Evolutionary conservation across 2,113 vertebrate genomes (phyloP).

Genomic region (Atrichornis clamosus): DNA sequence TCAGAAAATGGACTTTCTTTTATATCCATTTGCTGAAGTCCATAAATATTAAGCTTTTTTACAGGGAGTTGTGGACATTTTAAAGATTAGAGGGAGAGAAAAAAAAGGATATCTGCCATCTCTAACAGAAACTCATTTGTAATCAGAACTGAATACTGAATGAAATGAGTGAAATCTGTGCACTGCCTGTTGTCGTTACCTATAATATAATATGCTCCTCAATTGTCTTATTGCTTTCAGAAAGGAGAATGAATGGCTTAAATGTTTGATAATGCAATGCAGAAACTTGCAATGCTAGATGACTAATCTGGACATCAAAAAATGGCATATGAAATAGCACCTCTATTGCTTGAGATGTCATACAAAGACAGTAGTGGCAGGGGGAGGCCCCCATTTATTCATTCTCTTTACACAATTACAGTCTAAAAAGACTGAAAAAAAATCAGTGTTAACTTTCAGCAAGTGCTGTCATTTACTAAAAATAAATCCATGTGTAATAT

Average conservation of each 20-base stretch:
- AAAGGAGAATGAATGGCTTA: neutral
- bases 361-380: neutral
- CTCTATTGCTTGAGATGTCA: neutral
- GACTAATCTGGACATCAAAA: neutral
- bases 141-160: neutral
- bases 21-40: neutral
- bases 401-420: neutral
- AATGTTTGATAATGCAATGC: neutral
- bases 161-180: neutral
- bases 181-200: neutral
- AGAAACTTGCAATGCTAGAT: neutral
- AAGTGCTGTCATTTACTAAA: neutral
- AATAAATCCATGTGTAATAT: neutral
- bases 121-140: neutral
- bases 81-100: neutral
- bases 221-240: neutral
- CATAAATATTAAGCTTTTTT: neutral
- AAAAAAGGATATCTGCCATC: neutral
- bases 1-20: neutral
- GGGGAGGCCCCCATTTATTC: neutral
- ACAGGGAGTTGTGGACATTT: neutral
- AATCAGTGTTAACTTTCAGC: neutral
- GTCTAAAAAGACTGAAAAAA: neutral
- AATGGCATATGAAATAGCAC: neutral
- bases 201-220: neutral